Evolutionary conservation across 2,113 vertebrate genomes (phyloP).

Genomic region (Hippocampus barbouri): DNA sequence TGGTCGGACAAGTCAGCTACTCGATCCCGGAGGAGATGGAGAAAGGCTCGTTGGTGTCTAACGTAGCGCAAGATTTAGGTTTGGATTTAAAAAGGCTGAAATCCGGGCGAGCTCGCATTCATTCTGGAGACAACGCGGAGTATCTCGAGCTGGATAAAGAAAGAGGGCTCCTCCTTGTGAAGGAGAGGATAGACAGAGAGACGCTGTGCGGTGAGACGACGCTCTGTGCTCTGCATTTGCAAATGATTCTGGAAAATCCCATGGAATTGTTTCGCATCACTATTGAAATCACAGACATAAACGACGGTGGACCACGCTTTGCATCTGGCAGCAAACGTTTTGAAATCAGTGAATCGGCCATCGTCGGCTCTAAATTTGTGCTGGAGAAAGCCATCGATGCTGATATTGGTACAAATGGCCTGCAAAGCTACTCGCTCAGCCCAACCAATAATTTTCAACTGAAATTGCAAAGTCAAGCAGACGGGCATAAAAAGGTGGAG

Average conservation of each 20-base stretch:
- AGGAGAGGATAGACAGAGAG: constrained; percentile 63
- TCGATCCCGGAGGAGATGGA: constrained; percentile 75
- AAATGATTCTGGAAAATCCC: constrained; percentile 64
- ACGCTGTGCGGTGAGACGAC: constrained; percentile 54
- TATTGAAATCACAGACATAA: constrained; percentile 57
- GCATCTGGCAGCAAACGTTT: constrained; percentile 29
- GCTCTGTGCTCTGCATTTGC: constrained; percentile 59
- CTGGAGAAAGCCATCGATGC: constrained; percentile 48
- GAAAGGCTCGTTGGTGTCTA: constrained; percentile 65
- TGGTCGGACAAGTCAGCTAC: constrained; percentile 69
- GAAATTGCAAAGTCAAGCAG: constrained; percentile 27
- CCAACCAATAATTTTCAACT: constrained; percentile 50
- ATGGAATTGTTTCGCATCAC: constrained; percentile 50
- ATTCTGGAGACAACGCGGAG: constrained; percentile 57
- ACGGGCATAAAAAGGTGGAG: constrained; percentile 33
- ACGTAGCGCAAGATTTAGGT: constrained; percentile 74
- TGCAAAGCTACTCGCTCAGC: constrained; percentile 38
- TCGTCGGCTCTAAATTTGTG: constrained; percentile 24
- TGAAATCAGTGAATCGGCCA: constrained; percentile 54
- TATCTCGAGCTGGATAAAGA: constrained; percentile 63
- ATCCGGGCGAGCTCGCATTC: constrained; percentile 68
- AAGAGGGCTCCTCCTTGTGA: constrained; percentile 60
- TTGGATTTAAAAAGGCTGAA: constrained; percentile 65
- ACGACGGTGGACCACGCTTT: constrained; percentile 53
- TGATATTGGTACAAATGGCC: constrained; percentile 22